phyloP scores from a whole-genome alignment of 2,797 vertebrate genomes.

The Sebastes matsubarae region DNA sequence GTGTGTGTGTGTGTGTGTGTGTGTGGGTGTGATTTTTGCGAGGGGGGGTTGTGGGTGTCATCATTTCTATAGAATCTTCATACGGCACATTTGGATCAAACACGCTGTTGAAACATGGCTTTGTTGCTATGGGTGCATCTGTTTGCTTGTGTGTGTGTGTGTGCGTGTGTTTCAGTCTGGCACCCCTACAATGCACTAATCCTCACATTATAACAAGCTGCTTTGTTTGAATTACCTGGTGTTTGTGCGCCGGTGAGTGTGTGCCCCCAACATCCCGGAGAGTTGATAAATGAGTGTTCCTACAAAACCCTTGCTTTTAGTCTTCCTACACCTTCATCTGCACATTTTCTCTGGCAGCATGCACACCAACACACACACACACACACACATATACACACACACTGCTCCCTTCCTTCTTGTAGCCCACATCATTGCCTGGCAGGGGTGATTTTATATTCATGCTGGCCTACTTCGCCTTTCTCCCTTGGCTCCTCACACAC shows the following conservation, averaged over 20 bases:
- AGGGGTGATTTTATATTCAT: slow-evolving; percentile 86
- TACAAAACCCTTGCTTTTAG: slow-evolving; percentile 48
- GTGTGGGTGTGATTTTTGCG: slow-evolving; percentile 9
- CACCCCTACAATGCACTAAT: slow-evolving; percentile 44
- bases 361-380: neutral
- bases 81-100: slow-evolving; percentile 43
- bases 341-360: slow-evolving; percentile 35
- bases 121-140: slow-evolving; percentile 13
- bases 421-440: slow-evolving; percentile 79
- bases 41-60: neutral
- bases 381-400: slow-evolving; percentile 12
- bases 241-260: slow-evolving; percentile 21
- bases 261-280: slow-evolving; percentile 27
- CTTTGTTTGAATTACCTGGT: slow-evolving; percentile 65
- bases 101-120: neutral
- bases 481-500: slow-evolving; percentile 59
- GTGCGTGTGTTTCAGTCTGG: slow-evolving; percentile 17
- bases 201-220: slow-evolving; percentile 56
- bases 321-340: slow-evolving; percentile 58
- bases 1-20: slow-evolving; percentile 20
- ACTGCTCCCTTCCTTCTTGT: slow-evolving; percentile 63
- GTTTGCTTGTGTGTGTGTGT: neutral
- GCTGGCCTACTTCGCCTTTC: slow-evolving; percentile 82
- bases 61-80: slow-evolving; percentile 20
- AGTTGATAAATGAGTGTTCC: slow-evolving; percentile 60